Evolutionary conservation across 2,888 invertebrate genomes (phyloP).

Genomic region (Thymelicus acteon): DNA sequence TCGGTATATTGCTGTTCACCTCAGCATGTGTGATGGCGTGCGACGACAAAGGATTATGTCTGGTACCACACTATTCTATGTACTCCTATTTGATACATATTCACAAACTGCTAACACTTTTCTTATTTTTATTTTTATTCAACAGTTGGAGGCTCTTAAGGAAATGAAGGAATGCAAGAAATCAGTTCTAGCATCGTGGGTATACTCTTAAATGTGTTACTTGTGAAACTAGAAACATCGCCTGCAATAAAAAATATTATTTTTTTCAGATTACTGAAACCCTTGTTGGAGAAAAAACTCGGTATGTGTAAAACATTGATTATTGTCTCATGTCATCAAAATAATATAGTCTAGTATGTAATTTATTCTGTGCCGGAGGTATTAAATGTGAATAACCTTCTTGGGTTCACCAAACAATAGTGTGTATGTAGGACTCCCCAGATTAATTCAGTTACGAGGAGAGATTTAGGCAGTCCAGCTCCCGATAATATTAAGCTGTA

Average conservation of each 20-base stretch:
- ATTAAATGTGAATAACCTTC: no score
- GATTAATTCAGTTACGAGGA: no score
- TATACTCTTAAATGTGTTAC: conserved; percentile 41
- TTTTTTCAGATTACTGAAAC: conserved; percentile 70
- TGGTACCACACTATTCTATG: conserved; percentile 54
- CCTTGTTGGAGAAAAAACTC: conserved; percentile 60
- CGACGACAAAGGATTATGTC: conserved; percentile 67
- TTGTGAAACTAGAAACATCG: neutral
- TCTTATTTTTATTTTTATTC: conserved; percentile 40
- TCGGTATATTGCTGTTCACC: conserved; percentile 60
- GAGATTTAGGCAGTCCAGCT: no score
- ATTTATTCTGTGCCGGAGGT: no score
- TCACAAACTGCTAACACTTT: neutral
- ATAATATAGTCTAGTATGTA: no score
- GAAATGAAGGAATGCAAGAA: conserved; percentile 78
- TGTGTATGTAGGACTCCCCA: no score
- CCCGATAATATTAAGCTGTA: no score
- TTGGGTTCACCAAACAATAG: no score
- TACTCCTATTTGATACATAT: neutral
- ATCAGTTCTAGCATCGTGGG: conserved; percentile 68
- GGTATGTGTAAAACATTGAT: conserved; percentile 52
- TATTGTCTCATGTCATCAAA: no score
- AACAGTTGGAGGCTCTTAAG: conserved; percentile 72
- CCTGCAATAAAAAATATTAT: conserved; percentile 17
- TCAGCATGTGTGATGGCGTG: conserved; percentile 61